Conservation (phyloP, 2,888 invertebrate genomes). For the Frankliniella fusca region DNA sequence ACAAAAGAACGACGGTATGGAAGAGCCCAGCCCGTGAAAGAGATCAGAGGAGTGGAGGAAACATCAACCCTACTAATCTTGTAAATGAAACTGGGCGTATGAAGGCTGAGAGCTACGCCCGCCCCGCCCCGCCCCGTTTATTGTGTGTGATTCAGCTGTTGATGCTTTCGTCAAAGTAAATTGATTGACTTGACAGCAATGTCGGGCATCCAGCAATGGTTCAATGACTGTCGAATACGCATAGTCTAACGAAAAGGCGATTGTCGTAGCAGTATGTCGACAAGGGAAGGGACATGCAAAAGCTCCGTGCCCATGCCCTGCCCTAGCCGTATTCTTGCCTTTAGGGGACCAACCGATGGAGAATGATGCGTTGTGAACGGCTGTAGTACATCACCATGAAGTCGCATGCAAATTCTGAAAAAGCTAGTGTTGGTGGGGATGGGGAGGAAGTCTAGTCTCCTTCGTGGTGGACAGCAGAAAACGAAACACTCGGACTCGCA, state of each 20-base stretch:
- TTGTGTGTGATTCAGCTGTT: constrained; percentile 14
- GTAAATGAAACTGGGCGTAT: constrained; percentile 4
- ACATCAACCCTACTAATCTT: not conserved
- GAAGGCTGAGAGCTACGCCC: not conserved
- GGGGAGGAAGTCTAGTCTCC: too few relatives aligned
- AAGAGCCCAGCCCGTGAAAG: too few relatives aligned
- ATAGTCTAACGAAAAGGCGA: not conserved
- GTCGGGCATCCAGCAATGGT: not conserved
- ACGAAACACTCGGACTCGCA: too few relatives aligned
- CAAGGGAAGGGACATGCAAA: too few relatives aligned
- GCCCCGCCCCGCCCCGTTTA: not conserved
- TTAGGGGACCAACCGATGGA: not conserved
- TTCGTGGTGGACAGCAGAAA: too few relatives aligned
- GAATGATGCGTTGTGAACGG: not conserved
- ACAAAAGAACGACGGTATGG: too few relatives aligned
- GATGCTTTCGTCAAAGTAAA: not conserved
- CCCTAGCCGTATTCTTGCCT: not conserved
- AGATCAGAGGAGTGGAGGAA: not conserved
- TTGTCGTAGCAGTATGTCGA: not conserved
- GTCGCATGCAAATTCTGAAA: too few relatives aligned
- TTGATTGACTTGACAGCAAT: not conserved
- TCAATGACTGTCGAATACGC: not conserved
- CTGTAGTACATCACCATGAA: not conserved
- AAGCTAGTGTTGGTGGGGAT: too few relatives aligned
- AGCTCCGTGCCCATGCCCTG: not conserved